A percentile compares a stretch with the other conserved stretches of the same genome.
phyloP scores from a whole-genome alignment of 2,113 vertebrate species.

The Romanogobio albipinnatus region DNA sequence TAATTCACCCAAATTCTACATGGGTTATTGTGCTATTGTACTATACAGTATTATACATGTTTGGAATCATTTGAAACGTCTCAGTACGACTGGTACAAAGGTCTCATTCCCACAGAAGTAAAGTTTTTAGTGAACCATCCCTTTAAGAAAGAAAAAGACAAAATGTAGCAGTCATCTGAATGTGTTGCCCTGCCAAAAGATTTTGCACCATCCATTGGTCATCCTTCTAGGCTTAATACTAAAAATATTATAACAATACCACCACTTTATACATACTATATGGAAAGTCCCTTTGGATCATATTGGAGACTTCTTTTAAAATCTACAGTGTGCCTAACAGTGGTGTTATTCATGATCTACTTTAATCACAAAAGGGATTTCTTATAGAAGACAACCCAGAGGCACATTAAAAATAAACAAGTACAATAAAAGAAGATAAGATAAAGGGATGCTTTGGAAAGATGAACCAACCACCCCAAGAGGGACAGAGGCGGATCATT shows the following conservation, averaged over 20 bases:
- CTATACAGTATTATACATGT: too few relatives aligned
- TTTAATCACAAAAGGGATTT: slow-evolving; percentile 47
- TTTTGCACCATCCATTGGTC: background rate
- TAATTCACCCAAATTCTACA: too few relatives aligned
- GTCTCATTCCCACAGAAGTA: too few relatives aligned
- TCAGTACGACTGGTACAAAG: too few relatives aligned
- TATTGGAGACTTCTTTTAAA: slow-evolving; percentile 15
- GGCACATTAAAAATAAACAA: slow-evolving; percentile 60
- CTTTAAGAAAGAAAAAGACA: background rate
- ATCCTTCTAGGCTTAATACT: background rate
- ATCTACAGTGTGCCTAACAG: background rate
- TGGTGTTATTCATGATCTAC: slow-evolving; percentile 47
- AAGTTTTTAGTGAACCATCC: too few relatives aligned
- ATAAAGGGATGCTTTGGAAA: slow-evolving; percentile 29
- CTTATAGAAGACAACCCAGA: slow-evolving; percentile 28
- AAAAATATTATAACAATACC: slow-evolving; percentile 20
- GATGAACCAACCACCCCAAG: slow-evolving; percentile 22
- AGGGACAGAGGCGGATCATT: background rate
- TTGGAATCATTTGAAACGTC: too few relatives aligned
- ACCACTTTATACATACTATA: background rate
- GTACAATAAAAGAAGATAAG: slow-evolving; percentile 55
- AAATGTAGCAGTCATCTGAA: background rate
- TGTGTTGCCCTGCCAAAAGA: background rate
- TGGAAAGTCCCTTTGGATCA: slow-evolving; percentile 21
- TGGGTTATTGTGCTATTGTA: too few relatives aligned